These are phyloP conservation scores for Eutolmus rufibarbis DNA, from an alignment of 2,888 invertebrate species.

Conservation along the genomic window DNA sequence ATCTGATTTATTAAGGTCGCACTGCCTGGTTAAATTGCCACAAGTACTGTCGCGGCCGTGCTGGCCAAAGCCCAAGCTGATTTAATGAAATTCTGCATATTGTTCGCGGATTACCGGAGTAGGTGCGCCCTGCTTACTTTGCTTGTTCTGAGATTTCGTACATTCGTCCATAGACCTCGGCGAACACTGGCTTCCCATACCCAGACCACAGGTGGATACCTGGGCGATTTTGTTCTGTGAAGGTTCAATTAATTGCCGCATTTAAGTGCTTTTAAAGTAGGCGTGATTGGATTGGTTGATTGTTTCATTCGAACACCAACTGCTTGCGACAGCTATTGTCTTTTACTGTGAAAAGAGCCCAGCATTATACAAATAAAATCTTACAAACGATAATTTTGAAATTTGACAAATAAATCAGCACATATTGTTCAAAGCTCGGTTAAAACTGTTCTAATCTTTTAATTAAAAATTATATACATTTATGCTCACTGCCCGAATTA, in stretches of 20 bases:
- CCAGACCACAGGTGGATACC: background rate
- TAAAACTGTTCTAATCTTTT: background rate
- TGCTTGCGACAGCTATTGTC: background rate
- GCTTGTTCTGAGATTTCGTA: background rate
- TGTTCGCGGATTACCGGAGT: background rate
- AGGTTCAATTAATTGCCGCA: constrained; percentile 23
- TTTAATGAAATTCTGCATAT: constrained; percentile 29
- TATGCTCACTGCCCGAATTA: background rate
- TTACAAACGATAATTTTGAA: background rate
- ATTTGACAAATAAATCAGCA: background rate
- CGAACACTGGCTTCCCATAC: background rate
- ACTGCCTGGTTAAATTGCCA: background rate
- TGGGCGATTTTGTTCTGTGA: background rate
- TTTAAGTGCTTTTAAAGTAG: background rate
- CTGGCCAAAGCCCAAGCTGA: background rate
- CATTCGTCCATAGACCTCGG: background rate
- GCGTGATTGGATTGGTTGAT: background rate
- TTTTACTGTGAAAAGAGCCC: background rate
- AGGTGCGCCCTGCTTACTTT: background rate
- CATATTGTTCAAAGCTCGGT: background rate
- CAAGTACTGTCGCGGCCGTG: background rate
- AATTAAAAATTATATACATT: too few species aligned
- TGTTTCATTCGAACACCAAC: background rate
- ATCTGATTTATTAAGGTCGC: constrained; percentile 37
- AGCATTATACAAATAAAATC: background rate